Evolutionary conservation across 2,113 vertebrate genomes (phyloP).

Genomic region (Oryzias curvinotus): DNA sequence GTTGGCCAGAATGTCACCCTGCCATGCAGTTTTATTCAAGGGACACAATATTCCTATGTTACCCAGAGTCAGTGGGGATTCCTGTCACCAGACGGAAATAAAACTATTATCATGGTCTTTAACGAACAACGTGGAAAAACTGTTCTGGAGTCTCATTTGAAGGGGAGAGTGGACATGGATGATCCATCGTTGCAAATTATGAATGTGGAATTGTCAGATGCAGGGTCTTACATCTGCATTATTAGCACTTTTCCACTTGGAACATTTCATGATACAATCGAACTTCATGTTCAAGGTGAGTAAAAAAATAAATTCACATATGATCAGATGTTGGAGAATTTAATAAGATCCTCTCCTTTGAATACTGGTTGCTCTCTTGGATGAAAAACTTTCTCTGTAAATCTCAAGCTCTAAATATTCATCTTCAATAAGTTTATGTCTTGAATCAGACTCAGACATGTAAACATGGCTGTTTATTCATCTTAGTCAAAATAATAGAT

Average conservation of each 20-base stretch:
- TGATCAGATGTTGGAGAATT: neutral
- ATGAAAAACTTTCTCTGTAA: too few species aligned
- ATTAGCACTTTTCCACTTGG: constrained; percentile 71
- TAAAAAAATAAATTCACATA: neutral
- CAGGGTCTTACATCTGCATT: constrained; percentile 74
- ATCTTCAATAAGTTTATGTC: too few species aligned
- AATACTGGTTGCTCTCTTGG: too few species aligned
- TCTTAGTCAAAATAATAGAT: too few species aligned
- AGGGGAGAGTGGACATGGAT: constrained; percentile 35
- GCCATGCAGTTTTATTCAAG: too few species aligned
- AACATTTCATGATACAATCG: constrained; percentile 39
- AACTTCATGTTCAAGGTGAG: constrained; percentile 24
- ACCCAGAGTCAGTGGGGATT: constrained; percentile 77
- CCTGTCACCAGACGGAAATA: too few species aligned
- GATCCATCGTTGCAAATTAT: constrained; percentile 65
- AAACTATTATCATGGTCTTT: constrained; percentile 51
- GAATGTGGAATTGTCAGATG: constrained; percentile 58
- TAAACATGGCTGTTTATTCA: too few species aligned
- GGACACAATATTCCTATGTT: too few species aligned
- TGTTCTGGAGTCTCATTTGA: constrained; percentile 26
- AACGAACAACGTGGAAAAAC: neutral
- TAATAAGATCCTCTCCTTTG: too few species aligned
- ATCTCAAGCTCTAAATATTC: too few species aligned
- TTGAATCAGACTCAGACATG: too few species aligned
- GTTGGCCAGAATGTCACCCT: too few species aligned